Base-by-base conservation (phyloP, 2,113 vertebrate species). In the Tricholaema leucomelas region DNA sequence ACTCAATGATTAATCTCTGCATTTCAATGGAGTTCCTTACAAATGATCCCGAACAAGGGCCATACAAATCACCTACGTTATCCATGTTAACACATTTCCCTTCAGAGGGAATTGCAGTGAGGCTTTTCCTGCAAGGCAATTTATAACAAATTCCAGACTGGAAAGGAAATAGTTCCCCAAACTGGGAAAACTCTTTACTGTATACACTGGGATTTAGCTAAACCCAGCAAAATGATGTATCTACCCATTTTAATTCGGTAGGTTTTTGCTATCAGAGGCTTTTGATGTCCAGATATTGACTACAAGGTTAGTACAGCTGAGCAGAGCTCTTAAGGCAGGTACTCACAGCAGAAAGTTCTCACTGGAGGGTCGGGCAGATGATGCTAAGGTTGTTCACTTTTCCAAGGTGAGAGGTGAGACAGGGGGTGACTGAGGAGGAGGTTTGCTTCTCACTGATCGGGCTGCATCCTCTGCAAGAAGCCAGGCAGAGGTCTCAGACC, bases 1-100 rank as follows among this genome's bases (percentile, higher is more conserved):
- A 86, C 90, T 84, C 42, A 74, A 70, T 91, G 87, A 89, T 89
- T 85, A 72, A 72, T 87, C 24, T 78, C 38, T 90, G 78, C 63
- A 76, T 93, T 88, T 91, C 81, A 88, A 88, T 86, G 35, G 84
- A 60, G 27, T 67, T 95, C 90, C 66, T 80, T 81, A 61, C 30
- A 75, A 92, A 84, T 75, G 88, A 67, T 72, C 84, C 73, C 48
- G 52, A 81, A 56, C 81, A 75, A 38, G 30, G 28, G 52, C 65
- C 30, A 71, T 31, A 78, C 88, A 88, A 86, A 75, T 64, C 30
- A 85, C 5, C 10, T 3, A 48, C 87, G 75, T 77, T 72, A 60
- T 84, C 30, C 65, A 36, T 35, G 16, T 69, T 81, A 84, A 72
- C 40, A 61, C 20, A 24, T 81, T 81, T 90, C 59, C 28, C 38